A percentile compares a stretch with the other conserved stretches of the same genome.
Conservation (phyloP, 1,140 invertebrate species). For the Harlomillsia oculata region DNA sequence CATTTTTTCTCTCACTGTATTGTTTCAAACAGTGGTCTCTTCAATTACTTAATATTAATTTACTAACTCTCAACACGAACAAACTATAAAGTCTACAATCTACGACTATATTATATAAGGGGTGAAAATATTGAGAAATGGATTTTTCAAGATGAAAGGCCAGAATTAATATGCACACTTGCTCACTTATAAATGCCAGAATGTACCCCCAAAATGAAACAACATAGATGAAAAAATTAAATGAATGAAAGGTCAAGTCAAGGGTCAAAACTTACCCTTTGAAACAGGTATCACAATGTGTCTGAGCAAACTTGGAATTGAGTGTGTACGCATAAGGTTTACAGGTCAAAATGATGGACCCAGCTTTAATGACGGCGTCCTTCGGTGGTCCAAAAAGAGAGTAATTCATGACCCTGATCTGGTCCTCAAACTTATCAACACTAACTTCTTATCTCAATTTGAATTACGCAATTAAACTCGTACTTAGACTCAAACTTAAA, state of each 20-base stretch:
- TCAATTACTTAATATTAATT: no score
- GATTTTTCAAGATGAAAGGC: no score
- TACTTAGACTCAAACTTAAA: not conserved
- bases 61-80: no score
- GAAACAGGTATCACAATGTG: constrained; percentile 30
- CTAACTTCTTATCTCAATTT: not conserved
- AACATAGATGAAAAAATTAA: not conserved
- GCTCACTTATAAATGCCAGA: not conserved
- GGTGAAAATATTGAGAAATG: not conserved
- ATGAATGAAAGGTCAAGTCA: no score
- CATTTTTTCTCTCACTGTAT: no score
- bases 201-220: not conserved
- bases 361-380: constrained; percentile 15
- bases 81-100: not conserved
- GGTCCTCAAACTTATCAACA: not conserved
- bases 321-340: constrained; percentile 33
- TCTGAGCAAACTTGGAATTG: constrained; percentile 6
- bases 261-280: constrained; percentile 26
- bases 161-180: no score
- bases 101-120: not conserved
- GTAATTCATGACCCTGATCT: not conserved
- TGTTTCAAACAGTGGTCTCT: no score
- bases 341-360: constrained; percentile 23
- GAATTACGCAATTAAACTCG: not conserved
- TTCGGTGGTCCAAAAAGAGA: not conserved